Evolutionary conservation across 2,888 invertebrate species (phyloP), one percentile per base, ranked within the genome.

Genomic region (Megalurothrips usitatus): DNA sequence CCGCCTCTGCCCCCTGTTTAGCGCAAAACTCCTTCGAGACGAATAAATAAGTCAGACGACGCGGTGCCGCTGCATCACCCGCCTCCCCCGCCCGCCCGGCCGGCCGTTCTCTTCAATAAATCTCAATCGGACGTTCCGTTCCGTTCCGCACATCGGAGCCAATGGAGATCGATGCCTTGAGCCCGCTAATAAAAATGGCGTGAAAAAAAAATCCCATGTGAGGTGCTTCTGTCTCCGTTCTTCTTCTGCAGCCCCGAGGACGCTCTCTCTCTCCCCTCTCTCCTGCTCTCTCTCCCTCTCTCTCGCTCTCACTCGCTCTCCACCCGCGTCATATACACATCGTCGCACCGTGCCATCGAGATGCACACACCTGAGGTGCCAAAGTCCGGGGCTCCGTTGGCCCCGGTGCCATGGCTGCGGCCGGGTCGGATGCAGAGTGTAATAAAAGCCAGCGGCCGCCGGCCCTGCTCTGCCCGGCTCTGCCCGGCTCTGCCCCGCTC

Each of bases 231-330:
- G 34, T 43, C 34, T 43, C 34, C 6, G 34, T 2, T 43, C 34
- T 43, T 43, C 34, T 43, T 43, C 34, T 43, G 34, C n/a, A n/a
- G 34, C 34, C 34, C 34, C 34, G 34, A 43, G 34, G 34, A 9
- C n/a, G 8, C 63, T 63, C 63, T 23, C 63, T 63, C 63, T 63
- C 63, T 23, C 68, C 1, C n/a, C 63, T 63, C 63, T 63, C 63
- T 63, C 63, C n/a, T n/a, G 8, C 63, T 63, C 63, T 63, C 63
- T 63, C 63, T 63, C 63, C n/a, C 63, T 63, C 63, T 63, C 63
- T 63, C 63, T 63, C 63, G 8, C 63, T 63, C 63, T 63, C 63
- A 12, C 63, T 63, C 63, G 8, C 63, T 63, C 63, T 63, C 63
- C 58, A 14, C 4, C 17, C 58, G 17, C 58, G 58, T 58, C 58